Conservation (phyloP, 1,140 invertebrate species). For the Neelides sp. region DNA sequence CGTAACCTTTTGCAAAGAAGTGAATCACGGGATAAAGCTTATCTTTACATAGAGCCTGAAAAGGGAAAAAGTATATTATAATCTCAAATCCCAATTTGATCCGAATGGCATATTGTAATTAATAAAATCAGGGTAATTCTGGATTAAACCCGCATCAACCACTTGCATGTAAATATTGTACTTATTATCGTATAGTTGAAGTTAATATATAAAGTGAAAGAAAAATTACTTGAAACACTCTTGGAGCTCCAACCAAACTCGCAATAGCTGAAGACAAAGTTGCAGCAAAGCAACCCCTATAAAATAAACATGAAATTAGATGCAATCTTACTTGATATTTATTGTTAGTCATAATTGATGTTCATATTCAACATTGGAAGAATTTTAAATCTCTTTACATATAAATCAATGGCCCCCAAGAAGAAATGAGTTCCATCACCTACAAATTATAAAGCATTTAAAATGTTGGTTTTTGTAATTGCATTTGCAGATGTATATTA, state of each 20-base stretch:
- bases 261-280: slow-evolving; percentile 53
- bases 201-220: background rate
- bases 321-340: background rate
- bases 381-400: slow-evolving; percentile 9
- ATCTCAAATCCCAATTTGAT: no score
- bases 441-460: slow-evolving; percentile 18
- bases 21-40: slow-evolving; percentile 50
- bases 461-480: background rate
- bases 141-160: no score
- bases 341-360: background rate
- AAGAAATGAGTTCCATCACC: slow-evolving; percentile 48
- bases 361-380: background rate
- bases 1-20: slow-evolving; percentile 49
- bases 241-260: slow-evolving; percentile 50
- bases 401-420: slow-evolving; percentile 47
- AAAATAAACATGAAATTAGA: slow-evolving; percentile 26
- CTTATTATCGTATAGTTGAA: background rate
- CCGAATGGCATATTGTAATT: no score
- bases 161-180: no score
- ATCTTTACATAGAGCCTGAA: slow-evolving; percentile 38
- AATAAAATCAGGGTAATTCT: no score
- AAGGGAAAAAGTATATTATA: no score
- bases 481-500: background rate
- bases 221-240: slow-evolving; percentile 32
- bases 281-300: slow-evolving; percentile 52